Evolutionary conservation across 1,140 invertebrate species (phyloP).

Genomic region (Drosophila pachea): DNA sequence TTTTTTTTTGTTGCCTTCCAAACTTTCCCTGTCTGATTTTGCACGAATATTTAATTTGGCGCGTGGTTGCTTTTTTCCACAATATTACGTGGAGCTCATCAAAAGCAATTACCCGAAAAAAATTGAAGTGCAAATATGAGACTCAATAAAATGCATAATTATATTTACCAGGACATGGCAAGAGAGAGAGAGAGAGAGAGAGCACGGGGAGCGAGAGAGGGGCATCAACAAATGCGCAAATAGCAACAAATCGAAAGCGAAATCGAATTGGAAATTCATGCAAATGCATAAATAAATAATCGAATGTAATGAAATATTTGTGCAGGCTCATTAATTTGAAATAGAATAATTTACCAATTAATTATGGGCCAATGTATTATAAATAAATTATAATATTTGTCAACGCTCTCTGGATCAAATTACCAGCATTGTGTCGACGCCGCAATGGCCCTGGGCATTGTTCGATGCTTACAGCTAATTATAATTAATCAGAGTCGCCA

Average conservation of each 20-base stretch:
- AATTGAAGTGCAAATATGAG: constrained; percentile 7
- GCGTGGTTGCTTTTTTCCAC: not conserved
- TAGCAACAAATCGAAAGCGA: not conserved
- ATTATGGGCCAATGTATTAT: constrained; percentile 11
- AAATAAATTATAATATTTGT: not conserved
- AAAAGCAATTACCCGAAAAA: constrained; percentile 5
- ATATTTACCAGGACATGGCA: not conserved
- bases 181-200: not conserved
- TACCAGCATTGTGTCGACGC: not conserved
- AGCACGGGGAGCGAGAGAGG: not conserved
- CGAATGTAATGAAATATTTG: constrained; percentile 18
- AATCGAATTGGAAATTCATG: not conserved
- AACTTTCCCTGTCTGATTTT: not conserved
- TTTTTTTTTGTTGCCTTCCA: not conserved
- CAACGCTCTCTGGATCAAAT: not conserved
- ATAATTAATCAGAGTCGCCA: constrained; percentile 34
- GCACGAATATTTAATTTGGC: not conserved
- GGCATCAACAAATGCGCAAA: constrained; percentile 3
- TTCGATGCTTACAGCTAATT: constrained; percentile 15
- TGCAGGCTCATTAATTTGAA: constrained; percentile 21
- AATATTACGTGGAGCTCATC: not conserved
- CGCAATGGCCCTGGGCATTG: not conserved
- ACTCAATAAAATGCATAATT: not conserved
- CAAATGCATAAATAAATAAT: constrained; percentile 11
- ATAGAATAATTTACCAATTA: constrained; percentile 23